Conservation (phyloP, 2,888 invertebrate genomes). For the Gastracanthus pulcherrimus region DNA sequence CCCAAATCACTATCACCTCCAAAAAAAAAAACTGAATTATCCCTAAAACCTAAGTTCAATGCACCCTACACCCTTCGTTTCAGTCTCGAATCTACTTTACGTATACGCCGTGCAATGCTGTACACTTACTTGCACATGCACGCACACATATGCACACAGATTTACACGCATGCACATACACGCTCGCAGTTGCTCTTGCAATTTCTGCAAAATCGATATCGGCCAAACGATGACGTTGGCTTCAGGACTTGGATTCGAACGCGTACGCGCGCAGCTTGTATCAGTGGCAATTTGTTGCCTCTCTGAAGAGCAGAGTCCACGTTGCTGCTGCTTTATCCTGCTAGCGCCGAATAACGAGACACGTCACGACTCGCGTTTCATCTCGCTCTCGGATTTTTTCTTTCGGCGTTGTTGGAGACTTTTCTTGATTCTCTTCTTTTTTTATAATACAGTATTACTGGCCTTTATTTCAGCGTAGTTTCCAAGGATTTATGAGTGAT, state of each 20-base stretch:
- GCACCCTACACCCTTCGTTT: not conserved
- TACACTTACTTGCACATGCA: not conserved
- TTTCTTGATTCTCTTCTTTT: not conserved
- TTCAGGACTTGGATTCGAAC: constrained; percentile 17
- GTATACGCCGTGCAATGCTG: not conserved
- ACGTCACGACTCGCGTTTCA: not conserved
- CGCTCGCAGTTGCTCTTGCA: constrained; percentile 5
- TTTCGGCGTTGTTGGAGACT: not conserved
- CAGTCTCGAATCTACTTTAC: constrained; percentile 33
- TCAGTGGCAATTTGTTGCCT: constrained; percentile 45
- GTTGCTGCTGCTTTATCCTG: constrained; percentile 11
- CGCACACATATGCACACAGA: not conserved
- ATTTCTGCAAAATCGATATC: constrained; percentile 50
- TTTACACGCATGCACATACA: not conserved
- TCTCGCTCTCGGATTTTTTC: not conserved
- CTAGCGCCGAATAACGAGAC: constrained; percentile 24
- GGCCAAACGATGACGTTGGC: constrained; percentile 8
- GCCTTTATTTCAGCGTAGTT: constrained; percentile 21
- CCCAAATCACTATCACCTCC: not conserved
- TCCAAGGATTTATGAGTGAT: constrained; percentile 30
- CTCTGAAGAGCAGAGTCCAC: constrained; percentile 20
- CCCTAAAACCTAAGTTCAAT: constrained; percentile 9
- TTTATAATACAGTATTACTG: not conserved
- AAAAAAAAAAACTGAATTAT: not conserved
- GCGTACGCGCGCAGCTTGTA: constrained; percentile 10